Conservation (phyloP, 2,797 vertebrate species). For the Neomorphus geoffroyi region DNA sequence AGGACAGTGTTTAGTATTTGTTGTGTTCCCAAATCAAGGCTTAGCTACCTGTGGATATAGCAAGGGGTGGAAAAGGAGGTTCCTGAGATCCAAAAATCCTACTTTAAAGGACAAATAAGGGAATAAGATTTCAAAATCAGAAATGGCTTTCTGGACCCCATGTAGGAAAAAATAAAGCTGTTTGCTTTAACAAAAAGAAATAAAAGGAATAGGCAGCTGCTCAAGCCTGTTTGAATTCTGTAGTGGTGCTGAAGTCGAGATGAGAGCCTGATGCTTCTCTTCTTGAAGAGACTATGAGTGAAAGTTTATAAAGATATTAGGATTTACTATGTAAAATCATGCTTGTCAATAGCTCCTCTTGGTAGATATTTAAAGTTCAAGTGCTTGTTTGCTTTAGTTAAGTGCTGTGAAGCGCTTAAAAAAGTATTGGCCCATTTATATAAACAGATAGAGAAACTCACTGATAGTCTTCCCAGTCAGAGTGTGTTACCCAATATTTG, state of each 20-base stretch:
- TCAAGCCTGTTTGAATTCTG: neutral
- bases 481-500: slow-evolving; percentile 37
- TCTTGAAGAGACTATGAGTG: slow-evolving; percentile 7
- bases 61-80: neutral
- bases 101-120: neutral
- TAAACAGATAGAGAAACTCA: slow-evolving; percentile 72
- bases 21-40: neutral
- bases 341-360: slow-evolving; percentile 74
- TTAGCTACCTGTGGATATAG: neutral
- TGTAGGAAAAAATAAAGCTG: neutral
- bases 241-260: neutral
- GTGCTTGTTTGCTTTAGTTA: slow-evolving; percentile 77
- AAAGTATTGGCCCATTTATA: slow-evolving; percentile 67
- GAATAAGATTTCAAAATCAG: neutral
- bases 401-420: slow-evolving; percentile 76
- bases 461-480: slow-evolving; percentile 55
- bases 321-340: slow-evolving; percentile 62
- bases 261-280: neutral
- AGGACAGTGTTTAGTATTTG: neutral
- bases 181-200: neutral
- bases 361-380: slow-evolving; percentile 77
- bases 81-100: neutral
- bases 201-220: neutral
- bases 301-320: slow-evolving; percentile 34
- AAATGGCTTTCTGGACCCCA: neutral